phyloP scores from a whole-genome alignment of 1,140 invertebrate genomes.

The Galendromus occidentalis region DNA sequence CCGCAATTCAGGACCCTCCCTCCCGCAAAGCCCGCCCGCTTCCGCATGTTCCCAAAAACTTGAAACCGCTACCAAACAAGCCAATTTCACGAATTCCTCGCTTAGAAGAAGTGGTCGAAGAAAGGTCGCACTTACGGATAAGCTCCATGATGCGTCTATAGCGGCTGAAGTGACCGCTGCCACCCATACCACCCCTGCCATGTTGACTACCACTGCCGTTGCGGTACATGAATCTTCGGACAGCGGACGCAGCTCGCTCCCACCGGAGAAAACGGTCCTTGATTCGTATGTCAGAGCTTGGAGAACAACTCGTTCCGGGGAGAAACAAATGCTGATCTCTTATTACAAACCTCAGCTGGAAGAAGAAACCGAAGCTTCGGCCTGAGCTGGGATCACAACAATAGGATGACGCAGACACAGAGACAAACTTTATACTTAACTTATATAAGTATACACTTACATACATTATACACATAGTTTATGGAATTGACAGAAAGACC shows the following conservation, averaged over 20 bases:
- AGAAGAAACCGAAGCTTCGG: too few species aligned
- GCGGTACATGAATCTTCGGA: background rate
- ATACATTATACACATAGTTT: too few species aligned
- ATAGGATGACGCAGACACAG: too few species aligned
- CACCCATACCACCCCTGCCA: background rate
- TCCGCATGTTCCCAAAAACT: too few species aligned
- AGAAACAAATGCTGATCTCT: constrained; percentile 9
- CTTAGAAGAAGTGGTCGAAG: constrained; percentile 7
- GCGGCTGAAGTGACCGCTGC: background rate
- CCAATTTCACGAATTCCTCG: background rate
- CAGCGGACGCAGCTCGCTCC: background rate
- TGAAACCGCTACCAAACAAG: too few species aligned
- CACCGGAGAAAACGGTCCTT: background rate
- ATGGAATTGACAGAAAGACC: too few species aligned
- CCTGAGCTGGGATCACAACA: too few species aligned
- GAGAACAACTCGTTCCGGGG: background rate
- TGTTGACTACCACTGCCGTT: background rate
- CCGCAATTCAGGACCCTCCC: background rate
- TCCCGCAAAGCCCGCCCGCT: too few species aligned
- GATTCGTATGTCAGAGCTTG: background rate
- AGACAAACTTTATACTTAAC: too few species aligned
- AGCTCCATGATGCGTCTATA: background rate
- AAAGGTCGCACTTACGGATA: constrained; percentile 5
- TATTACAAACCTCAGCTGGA: background rate
- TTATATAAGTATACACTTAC: too few species aligned